Evolutionary conservation across 2,113 vertebrate genomes (phyloP), one percentile per base, ranked within the genome.

Genomic region (Planiliza haematocheilus): DNA sequence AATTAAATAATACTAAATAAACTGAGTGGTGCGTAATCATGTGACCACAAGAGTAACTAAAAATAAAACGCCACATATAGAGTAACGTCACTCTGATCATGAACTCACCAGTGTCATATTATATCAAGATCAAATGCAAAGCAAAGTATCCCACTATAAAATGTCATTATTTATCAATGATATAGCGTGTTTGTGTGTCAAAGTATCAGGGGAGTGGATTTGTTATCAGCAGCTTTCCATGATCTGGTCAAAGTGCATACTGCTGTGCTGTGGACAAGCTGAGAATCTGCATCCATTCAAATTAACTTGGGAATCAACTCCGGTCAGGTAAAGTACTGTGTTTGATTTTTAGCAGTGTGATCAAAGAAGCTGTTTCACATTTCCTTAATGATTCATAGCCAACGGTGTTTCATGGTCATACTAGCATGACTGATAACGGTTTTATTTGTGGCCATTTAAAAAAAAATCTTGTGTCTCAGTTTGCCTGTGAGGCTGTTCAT

Each of bases 211-310:
- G 88, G 84, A 81, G 86, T 82, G 81, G 85, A 89, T 82, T 70
- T 83, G 85, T 93, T 94, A 94, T 94, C 93, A 86, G 84, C 53
- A 49, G 70, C 48, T 79, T 66, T 36, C 51, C 53, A 67, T 50
- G 69, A 72, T 71, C 88, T 57, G 93, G 77, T 88, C 91, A 94
- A 94, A 93, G 93, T 91, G 79, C 93, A 76, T 45, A 18, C 39
- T 55, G 41, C 52, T 43, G 59, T 53, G 38, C 77, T 34, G 60
- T 12, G 18, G 30, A 13, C 38, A 66, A 30, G 46, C 61, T 12
- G 55, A 60, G 39, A 71, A 46, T 62, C 48, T 42, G 38, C 59
- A 67, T 82, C 42, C 59, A 80, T 81, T 79, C 58, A 77, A 61
- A 81, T 39, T 39, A 16, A 49, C 52, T 18, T 7, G 34, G 59